phyloP scores from a whole-genome alignment of 1,140 invertebrate species.

The Hermatobates lingyangjiaoensis region DNA sequence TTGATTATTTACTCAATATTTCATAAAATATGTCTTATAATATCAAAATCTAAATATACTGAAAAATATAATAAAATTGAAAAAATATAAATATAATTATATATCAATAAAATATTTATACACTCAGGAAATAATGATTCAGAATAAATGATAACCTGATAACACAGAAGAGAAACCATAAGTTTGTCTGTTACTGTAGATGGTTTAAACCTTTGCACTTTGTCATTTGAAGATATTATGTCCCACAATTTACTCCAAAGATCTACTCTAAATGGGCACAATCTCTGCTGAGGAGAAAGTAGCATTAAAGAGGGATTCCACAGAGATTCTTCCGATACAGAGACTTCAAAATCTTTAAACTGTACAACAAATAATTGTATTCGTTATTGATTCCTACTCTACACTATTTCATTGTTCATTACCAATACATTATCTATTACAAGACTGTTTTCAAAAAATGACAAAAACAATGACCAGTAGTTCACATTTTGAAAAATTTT shows the following conservation, averaged over 20 bases:
- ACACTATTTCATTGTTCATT: no score
- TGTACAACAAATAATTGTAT: no score
- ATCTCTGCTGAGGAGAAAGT: slow-evolving; percentile 54
- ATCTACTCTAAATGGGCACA: slow-evolving; percentile 56
- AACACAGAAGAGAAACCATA: slow-evolving; percentile 54
- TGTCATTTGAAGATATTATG: slow-evolving; percentile 34
- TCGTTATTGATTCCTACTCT: no score
- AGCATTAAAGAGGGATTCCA: slow-evolving; percentile 66
- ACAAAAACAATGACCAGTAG: not conserved
- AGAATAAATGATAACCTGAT: slow-evolving; percentile 32
- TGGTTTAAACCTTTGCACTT: slow-evolving; percentile 39
- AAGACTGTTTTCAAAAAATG: not conserved
- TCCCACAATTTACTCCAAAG: slow-evolving; percentile 68
- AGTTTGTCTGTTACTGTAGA: slow-evolving; percentile 52
- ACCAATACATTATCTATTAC: no score
- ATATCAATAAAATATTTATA: no score
- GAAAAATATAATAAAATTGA: not conserved
- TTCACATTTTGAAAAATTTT: no score
- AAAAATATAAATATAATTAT: no score
- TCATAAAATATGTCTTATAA: not conserved
- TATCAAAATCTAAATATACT: not conserved
- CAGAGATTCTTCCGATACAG: no score
- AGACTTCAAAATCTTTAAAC: no score
- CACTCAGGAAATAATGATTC: not conserved
- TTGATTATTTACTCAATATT: no score